A percentile compares a stretch with the other conserved stretches of the same genome.
phyloP scores from a whole-genome alignment of 2,888 invertebrate species.

The Atrina japonica region DNA sequence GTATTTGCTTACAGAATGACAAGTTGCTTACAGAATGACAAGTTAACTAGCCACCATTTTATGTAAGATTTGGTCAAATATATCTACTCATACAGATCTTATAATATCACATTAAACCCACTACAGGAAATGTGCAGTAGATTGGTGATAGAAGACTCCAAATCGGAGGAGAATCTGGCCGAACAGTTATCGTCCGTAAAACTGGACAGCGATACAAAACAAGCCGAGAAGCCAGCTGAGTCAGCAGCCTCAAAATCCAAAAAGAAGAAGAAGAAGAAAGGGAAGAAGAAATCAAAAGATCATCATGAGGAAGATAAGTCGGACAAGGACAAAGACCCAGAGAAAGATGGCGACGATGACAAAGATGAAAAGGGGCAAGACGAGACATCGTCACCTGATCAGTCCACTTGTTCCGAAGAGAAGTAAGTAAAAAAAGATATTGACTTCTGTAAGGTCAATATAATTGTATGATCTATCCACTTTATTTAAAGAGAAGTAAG shows the following conservation, averaged over 20 bases:
- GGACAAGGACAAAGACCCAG: conserved; percentile 35
- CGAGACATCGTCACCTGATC: conserved; percentile 23
- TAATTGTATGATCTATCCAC: neutral
- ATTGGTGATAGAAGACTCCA: conserved; percentile 5
- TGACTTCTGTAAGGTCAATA: too few relatives aligned
- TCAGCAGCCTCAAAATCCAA: conserved; percentile 58
- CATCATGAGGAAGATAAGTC: conserved; percentile 42
- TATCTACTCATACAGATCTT: too few relatives aligned
- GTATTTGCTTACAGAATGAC: too few relatives aligned
- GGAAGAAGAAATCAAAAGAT: conserved; percentile 57
- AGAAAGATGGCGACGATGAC: conserved; percentile 28
- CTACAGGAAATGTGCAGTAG: neutral
- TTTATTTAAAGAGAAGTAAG: too few relatives aligned
- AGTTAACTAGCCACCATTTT: too few relatives aligned
- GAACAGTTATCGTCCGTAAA: conserved; percentile 10
- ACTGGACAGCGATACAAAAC: conserved; percentile 32
- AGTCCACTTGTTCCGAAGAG: neutral
- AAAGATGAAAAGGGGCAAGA: conserved; percentile 15
- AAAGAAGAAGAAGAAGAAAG: conserved; percentile 70
- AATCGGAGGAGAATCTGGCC: conserved; percentile 6
- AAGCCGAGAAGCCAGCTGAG: conserved; percentile 45
- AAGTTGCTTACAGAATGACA: too few relatives aligned
- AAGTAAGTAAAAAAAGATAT: too few relatives aligned
- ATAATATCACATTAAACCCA: too few relatives aligned
- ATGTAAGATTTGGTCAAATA: too few relatives aligned